Base-by-base conservation (phyloP, 1,140 invertebrate species). In the Trypoxylus dichotomus region DNA sequence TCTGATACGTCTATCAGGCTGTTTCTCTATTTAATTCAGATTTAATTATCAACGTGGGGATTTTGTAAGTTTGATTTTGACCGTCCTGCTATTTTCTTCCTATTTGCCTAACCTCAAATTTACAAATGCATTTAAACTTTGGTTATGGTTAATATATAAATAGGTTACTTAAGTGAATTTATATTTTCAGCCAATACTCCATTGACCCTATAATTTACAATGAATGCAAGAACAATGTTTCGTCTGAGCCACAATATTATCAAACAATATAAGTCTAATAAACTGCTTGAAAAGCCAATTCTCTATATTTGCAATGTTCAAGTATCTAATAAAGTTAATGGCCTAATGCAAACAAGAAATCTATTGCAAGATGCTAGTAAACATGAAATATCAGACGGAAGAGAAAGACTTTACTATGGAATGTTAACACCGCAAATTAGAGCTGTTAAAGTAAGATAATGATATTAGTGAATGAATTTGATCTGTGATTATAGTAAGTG, bases 341-440 rank as follows among this genome's bases (percentile, higher is more conserved):
- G 32, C 19, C 10, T 19, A 0, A 74, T 42, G 1, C 72, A 74
- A 41, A 43, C 19, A 24, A 41, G 72, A n/a, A 19, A 37, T 29
- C 21, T 75, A 6, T 27, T 75, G 21, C 32, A 75, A 43, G 74
- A 75, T 54, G 74, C 74, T 11, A 75, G 43, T 25, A 75, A 54
- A 75, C 32, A 75, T n/a, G 74, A 75, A 47, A 32, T 75, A 5
- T 21, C 32, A 6, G 43, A 54, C 21, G 74, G 74, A 11, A 43
- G 43, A 47, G 41, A 75, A 76, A 73, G 79, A 76, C 72, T 86
- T 24, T 86, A 86, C 82, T 79, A 80, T 78, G 96, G 95, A 7
- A 85, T 86, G 0, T 84, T 96, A 29, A 88, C 90, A 1, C 88
- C 86, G 3, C 90, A 92, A 82, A 91, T 97, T 75, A 90, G 88